Evolutionary conservation across 2,113 vertebrate genomes (phyloP), one percentile per base, ranked within the genome.

Genomic region (Neogale vison): DNA sequence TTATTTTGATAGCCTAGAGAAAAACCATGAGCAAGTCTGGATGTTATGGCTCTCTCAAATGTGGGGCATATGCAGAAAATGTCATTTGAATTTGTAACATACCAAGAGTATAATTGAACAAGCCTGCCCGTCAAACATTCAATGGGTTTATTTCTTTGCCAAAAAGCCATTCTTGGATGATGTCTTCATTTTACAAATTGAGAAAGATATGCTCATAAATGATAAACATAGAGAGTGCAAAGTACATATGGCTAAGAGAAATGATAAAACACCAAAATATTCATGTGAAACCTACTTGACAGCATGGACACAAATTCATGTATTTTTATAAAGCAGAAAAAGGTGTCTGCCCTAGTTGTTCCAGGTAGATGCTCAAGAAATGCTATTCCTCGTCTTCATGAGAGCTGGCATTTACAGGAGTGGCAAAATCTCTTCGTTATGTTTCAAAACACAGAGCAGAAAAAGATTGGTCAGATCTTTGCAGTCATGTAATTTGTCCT

Each of bases 61-160:
- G 29, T 55, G 88, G 88, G 84, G 87, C 10, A 34, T 24, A 50
- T 34, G 42, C 36, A 94, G 84, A 81, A 82, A 83, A 92, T 77
- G n/a, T 39, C 81, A 81, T 45, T 81, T 85, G 95, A 90, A 95
- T 57, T 31, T 72, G 47, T 82, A 74, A 85, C 57, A n/a, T 90
- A 84, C 31, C 23, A 69, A 95, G 57, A 57, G 36, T 81, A 57
- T 57, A 96, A 67, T 0, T 34, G 63, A 69, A 76, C 36, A 83
- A 91, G 18, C 31, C 61, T 69, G 57, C 39, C 71, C 76, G 0
- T 87, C 92, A 94, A 93, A 59, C n/a, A 90, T 39, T 88, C 42
- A 34, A 13, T n/a, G 45, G 67, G 13, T 50, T 96, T 76, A 47
- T 80, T 96, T 97, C 36, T 81, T 96, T 96, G 63, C 72, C 74